Evolutionary conservation across 2,113 vertebrate species (phyloP).

Genomic region (Eulemur macaco): DNA sequence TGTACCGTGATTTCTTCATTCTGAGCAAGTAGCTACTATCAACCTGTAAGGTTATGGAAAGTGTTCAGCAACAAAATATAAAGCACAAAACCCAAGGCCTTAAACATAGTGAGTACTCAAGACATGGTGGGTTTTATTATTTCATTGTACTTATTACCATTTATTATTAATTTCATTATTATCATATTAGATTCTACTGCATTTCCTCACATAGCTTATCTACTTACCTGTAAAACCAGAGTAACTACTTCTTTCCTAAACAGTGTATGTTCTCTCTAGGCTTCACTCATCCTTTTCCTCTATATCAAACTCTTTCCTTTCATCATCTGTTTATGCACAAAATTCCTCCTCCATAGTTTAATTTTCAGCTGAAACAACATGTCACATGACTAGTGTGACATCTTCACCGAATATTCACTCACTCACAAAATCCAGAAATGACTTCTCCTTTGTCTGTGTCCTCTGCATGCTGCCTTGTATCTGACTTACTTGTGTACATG

Average conservation of each 20-base stretch:
- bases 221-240: neutral
- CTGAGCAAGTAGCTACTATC: neutral
- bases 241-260: neutral
- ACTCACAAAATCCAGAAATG: neutral
- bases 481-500: too few relatives aligned
- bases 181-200: neutral
- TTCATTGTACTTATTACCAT: neutral
- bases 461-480: rapidly evolving
- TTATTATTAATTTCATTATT: neutral
- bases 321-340: neutral
- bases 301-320: neutral
- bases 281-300: neutral
- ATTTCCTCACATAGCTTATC: neutral
- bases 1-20: neutral
- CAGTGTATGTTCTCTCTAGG: neutral
- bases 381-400: neutral
- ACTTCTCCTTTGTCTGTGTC: neutral
- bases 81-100: neutral
- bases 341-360: neutral
- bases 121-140: neutral
- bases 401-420: neutral
- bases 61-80: neutral
- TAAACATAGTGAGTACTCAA: neutral
- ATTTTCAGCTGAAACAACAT: neutral
- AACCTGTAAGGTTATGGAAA: neutral